These are phyloP conservation scores for Linyphia triangularis DNA, from an alignment of 2,888 invertebrate genomes.

Conservation along the genomic window DNA sequence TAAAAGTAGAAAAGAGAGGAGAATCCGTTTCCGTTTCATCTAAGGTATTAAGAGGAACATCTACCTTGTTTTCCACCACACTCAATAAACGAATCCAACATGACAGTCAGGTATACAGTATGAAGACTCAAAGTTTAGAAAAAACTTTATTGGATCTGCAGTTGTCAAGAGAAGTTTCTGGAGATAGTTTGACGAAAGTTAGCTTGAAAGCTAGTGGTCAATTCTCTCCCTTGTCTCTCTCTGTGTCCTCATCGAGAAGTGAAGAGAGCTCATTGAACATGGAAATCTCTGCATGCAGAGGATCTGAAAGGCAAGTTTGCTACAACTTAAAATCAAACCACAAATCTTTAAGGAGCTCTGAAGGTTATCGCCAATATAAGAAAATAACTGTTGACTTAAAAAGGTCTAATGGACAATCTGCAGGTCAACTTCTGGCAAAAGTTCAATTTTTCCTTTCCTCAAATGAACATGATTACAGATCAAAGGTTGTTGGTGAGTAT, in stretches of 20 bases:
- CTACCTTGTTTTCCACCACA: conserved; percentile 30
- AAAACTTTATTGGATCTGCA: conserved; percentile 41
- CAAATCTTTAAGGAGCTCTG: neutral
- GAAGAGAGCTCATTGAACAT: conserved; percentile 3
- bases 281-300: conserved; percentile 29
- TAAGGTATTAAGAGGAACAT: conserved; percentile 21
- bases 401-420: conserved; percentile 2
- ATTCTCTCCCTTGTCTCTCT: conserved; percentile 39
- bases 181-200: neutral
- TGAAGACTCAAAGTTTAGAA: conserved; percentile 41
- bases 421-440: neutral
- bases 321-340: conserved; percentile 47
- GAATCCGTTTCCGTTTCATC: conserved; percentile 17
- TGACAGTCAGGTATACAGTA: neutral
- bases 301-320: conserved; percentile 10
- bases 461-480: conserved; percentile 23
- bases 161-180: conserved; percentile 30
- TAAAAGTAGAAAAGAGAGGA: conserved; percentile 14
- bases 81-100: neutral
- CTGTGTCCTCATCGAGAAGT: neutral
- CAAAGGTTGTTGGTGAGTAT: conserved; percentile 35
- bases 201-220: conserved; percentile 21
- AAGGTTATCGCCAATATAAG: conserved; percentile 12
- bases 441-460: neutral
- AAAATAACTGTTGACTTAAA: conserved; percentile 47